These are phyloP conservation scores for Columba livia DNA, from an alignment of 2,113 vertebrate genomes.

Conservation along the genomic window DNA sequence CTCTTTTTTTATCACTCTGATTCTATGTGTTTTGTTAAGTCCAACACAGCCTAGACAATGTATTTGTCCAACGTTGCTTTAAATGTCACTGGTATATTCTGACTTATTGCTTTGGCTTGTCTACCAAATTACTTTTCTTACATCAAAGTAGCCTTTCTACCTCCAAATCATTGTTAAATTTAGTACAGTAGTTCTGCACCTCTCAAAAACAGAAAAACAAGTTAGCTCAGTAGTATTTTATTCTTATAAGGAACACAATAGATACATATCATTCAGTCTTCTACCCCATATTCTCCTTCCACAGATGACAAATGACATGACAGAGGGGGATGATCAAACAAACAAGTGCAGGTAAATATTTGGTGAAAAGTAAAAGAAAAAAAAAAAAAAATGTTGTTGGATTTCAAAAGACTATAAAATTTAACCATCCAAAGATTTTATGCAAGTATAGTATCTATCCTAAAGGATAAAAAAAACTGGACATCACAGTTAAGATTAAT, in stretches of 20 bases:
- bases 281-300: not conserved
- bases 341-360: not conserved
- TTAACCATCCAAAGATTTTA: not conserved
- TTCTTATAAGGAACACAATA: not conserved
- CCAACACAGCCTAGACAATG: not conserved
- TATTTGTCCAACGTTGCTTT: not conserved
- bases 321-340: not conserved
- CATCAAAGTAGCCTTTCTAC: not conserved
- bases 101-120: not conserved
- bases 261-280: not conserved
- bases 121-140: not conserved
- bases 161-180: not conserved
- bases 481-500: not conserved
- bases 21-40: not conserved
- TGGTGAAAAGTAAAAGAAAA: not conserved
- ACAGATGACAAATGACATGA: not conserved
- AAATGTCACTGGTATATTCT: not conserved
- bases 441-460: not conserved
- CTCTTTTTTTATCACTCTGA: not conserved
- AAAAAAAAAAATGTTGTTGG: not conserved
- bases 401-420: not conserved
- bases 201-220: not conserved
- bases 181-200: not conserved
- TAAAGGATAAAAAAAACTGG: not conserved
- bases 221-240: not conserved